phyloP scores from a whole-genome alignment of 2,113 vertebrate genomes.

The Chamaetylas fuelleborni region DNA sequence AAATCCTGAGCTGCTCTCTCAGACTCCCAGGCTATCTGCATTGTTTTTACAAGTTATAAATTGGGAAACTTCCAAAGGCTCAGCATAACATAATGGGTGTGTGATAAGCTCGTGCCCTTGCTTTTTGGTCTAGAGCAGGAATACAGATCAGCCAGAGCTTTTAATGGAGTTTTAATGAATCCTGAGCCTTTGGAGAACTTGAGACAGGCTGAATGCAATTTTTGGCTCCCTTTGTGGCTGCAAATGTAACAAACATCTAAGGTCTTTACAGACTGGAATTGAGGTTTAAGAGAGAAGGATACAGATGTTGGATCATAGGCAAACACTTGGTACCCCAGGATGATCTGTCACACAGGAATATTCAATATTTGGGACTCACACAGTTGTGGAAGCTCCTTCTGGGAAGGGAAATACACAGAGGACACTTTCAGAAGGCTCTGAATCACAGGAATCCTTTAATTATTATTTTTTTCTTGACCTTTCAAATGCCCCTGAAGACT shows the following conservation, averaged over 20 bases:
- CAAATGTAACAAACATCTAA: not conserved
- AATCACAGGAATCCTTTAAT: not conserved
- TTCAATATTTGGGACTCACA: not conserved
- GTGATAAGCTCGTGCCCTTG: not conserved
- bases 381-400: not conserved
- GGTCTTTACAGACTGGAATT: not conserved
- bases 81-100: not conserved
- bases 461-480: not conserved
- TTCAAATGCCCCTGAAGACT: not conserved
- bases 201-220: not conserved
- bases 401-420: not conserved
- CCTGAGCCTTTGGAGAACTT: not conserved
- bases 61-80: not conserved
- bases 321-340: not conserved
- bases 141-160: not conserved
- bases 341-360: not conserved
- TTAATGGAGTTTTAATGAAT: not conserved
- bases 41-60: not conserved
- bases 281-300: not conserved
- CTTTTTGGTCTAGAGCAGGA: not conserved
- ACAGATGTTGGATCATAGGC: accelerated
- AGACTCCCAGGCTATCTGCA: not conserved
- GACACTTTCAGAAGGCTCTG: not conserved
- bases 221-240: not conserved
- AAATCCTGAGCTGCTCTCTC: no score